These are phyloP conservation scores for Zoanthus gigantus DNA, from an alignment of 92 coral and sea anemone genomes.

Conservation along the genomic window DNA sequence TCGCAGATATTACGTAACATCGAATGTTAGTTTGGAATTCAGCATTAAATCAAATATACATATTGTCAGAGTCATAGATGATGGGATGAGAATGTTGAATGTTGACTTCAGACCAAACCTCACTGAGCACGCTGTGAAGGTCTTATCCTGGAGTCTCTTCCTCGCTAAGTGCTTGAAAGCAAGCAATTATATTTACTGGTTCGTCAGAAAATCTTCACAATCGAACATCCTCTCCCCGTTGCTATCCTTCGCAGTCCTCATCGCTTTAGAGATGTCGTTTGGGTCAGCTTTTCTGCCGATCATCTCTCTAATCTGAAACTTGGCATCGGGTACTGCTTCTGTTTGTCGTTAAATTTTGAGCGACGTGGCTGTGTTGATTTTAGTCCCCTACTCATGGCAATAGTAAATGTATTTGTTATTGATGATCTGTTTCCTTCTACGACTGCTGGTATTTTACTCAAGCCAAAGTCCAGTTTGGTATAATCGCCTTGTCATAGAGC, in stretches of 20 bases:
- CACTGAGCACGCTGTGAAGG: conserved; percentile 42
- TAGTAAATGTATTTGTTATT: conserved; percentile 3
- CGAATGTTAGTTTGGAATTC: conserved; percentile 52
- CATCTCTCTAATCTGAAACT: conserved; percentile 61
- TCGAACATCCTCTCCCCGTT: conserved; percentile 41
- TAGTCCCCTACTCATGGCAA: conserved; percentile 59
- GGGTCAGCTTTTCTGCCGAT: conserved; percentile 62
- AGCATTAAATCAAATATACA: conserved; percentile 52
- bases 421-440: no score
- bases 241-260: conserved; percentile 59
- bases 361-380: conserved; percentile 60
- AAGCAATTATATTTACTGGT: conserved; percentile 56
- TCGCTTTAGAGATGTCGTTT: conserved; percentile 41
- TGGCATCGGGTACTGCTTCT: conserved; percentile 60
- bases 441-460: no score
- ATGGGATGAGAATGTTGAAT: conserved; percentile 61
- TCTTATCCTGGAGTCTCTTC: conserved; percentile 43
- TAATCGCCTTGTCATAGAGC: no score
- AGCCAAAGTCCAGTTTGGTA: no score
- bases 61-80: conserved; percentile 53
- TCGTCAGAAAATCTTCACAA: conserved; percentile 43
- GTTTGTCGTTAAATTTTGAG: conserved; percentile 54
- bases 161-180: conserved; percentile 58
- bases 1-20: conserved; percentile 58
- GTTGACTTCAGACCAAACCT: conserved; percentile 57